These are phyloP conservation scores for Polypterus senegalus DNA, from an alignment of 2,113 vertebrate species.

Conservation along the genomic window DNA sequence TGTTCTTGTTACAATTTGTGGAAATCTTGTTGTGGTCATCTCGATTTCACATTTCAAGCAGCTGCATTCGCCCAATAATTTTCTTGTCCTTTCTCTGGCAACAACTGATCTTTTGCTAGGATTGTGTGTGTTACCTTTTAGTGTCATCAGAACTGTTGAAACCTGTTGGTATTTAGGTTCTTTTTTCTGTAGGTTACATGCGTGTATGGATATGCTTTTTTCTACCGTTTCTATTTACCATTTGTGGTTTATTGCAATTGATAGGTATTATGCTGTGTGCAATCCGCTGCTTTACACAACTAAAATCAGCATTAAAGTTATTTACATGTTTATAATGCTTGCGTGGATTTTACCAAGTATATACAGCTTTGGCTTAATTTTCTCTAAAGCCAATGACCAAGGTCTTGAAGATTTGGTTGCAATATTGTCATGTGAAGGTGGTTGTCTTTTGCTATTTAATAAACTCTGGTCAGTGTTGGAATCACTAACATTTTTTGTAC, in stretches of 20 bases:
- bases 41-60: slow-evolving; percentile 27
- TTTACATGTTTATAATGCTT: slow-evolving; percentile 22
- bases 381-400: slow-evolving; percentile 25
- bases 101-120: slow-evolving; percentile 24
- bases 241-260: slow-evolving; percentile 30
- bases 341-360: slow-evolving; percentile 22
- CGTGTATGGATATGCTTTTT: slow-evolving; percentile 21
- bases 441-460: slow-evolving; percentile 28
- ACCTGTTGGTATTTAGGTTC: slow-evolving; percentile 19
- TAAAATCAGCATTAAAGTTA: slow-evolving; percentile 18
- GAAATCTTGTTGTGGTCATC: slow-evolving; percentile 19
- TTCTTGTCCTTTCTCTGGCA: slow-evolving; percentile 27
- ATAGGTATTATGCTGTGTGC: slow-evolving; percentile 22
- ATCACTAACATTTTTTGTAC: slow-evolving; percentile 31
- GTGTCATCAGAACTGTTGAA: slow-evolving; percentile 26
- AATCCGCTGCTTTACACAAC: slow-evolving; percentile 25
- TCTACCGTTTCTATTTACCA: slow-evolving; percentile 28
- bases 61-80: slow-evolving; percentile 13
- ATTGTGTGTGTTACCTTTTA: slow-evolving; percentile 5
- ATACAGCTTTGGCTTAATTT: slow-evolving; percentile 27
- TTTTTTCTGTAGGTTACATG: slow-evolving; percentile 25
- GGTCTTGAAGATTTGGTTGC: slow-evolving; percentile 17
- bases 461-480: slow-evolving; percentile 25
- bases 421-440: slow-evolving; percentile 15
- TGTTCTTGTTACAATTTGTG: slow-evolving; percentile 13